Conservation (phyloP, 2,888 invertebrate species). For the Syrista parreyssii region DNA sequence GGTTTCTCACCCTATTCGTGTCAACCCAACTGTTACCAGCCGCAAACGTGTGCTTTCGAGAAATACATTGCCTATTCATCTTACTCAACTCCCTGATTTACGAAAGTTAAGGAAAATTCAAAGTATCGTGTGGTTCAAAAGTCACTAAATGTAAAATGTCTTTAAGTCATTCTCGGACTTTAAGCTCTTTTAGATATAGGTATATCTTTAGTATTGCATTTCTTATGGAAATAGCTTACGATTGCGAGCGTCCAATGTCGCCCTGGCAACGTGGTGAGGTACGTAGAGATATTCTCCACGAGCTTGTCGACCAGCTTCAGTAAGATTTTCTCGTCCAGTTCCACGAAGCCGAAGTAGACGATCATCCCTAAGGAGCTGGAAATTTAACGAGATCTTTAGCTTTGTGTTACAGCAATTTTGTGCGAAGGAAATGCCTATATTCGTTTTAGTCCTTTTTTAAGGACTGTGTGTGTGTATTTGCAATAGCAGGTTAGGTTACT, state of each 20-base stretch:
- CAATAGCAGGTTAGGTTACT: no score
- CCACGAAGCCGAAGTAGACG: slow-evolving; percentile 67
- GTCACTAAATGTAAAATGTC: neutral
- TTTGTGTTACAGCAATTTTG: neutral
- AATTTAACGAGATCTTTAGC: slow-evolving; percentile 9
- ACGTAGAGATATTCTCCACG: slow-evolving; percentile 72
- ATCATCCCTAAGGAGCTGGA: slow-evolving; percentile 69
- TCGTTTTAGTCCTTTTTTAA: neutral
- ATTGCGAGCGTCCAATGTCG: slow-evolving; percentile 71
- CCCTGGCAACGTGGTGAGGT: slow-evolving; percentile 71
- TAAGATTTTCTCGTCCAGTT: slow-evolving; percentile 70
- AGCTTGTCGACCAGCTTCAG: slow-evolving; percentile 71
- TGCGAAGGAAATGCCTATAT: neutral
- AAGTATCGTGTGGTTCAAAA: neutral
- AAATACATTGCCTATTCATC: slow-evolving; percentile 3
- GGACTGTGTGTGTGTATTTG: neutral
- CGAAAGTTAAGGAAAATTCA: neutral
- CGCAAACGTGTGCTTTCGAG: slow-evolving; percentile 3
- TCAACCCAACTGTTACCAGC: slow-evolving; percentile 12
- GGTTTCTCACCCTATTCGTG: slow-evolving; percentile 10
- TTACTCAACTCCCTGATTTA: neutral
- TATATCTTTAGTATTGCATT: neutral
- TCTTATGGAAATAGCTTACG: slow-evolving; percentile 64
- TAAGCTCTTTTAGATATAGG: neutral
- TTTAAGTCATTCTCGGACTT: neutral